Conservation (phyloP, 2,113 vertebrate genomes). For the Anoplopoma fimbria region DNA sequence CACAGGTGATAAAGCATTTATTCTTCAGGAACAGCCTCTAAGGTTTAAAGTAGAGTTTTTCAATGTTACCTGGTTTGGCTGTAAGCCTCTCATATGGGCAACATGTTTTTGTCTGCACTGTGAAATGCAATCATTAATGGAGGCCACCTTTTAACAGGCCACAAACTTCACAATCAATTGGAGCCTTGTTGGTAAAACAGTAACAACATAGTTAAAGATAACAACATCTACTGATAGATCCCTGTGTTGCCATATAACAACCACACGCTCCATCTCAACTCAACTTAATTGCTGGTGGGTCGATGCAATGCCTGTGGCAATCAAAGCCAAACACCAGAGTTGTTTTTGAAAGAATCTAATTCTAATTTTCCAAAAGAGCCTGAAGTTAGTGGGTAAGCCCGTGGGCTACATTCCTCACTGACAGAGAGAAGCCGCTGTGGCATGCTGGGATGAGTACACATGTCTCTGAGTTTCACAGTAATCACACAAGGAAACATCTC, state of each 20-base stretch:
- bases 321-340: not conserved
- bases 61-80: not conserved
- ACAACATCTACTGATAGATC: not conserved
- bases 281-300: not conserved
- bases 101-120: not conserved
- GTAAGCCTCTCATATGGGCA: not conserved
- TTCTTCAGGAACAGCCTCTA: not conserved
- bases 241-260: not conserved
- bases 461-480: not conserved
- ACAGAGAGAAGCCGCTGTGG: not conserved
- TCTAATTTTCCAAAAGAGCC: not conserved
- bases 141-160: not conserved
- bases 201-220: not conserved
- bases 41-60: not conserved
- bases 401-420: not conserved
- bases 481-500: not conserved
- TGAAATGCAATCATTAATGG: not conserved
- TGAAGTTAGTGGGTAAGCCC: not conserved
- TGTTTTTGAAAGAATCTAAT: constrained; percentile 32
- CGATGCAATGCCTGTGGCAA: not conserved
- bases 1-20: not conserved
- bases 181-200: not conserved
- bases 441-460: not conserved
- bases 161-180: constrained; percentile 10
- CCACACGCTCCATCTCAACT: not conserved